Evolutionary conservation across 1,140 invertebrate species (phyloP), one percentile per base, ranked within the genome.

Genomic region (Octopus bimaculoides): DNA sequence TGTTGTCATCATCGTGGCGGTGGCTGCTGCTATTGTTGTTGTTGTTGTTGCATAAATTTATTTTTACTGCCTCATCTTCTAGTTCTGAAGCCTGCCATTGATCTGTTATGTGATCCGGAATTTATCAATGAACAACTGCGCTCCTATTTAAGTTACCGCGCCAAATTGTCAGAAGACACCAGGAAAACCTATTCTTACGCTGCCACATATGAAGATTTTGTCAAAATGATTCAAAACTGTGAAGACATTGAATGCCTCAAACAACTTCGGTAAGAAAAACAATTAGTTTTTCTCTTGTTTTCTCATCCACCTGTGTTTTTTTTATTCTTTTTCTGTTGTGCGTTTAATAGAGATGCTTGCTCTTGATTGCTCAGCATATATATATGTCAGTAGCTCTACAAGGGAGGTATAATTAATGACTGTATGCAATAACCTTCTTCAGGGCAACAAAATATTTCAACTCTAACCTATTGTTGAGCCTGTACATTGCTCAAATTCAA

Each of bases 101-200:
- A 97, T 86, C 91, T 94, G 85, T 89, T 97, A 52, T 96, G 95
- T 52, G 95, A 97, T 89, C 95, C 96, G 20, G 95, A 97, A 90
- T 96, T 95, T 86, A 95, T 97, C 80, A 97, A 97, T 89, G 94
- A 94, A 87, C 95, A 96, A 88, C 93, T 97, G 78, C 91, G 97
- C 75, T 92, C 93, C 78, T 96, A 96, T 86, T 93, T 97, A 77
- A 93, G 95, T 87, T 88, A 88, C 55, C 93, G 95, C 79, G 93
- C 95, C 83, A 92, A 95, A 78, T 81, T 89, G 41, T 92, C 94
- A 5, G 94, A 94, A 14, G 94, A 96, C 89, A 94, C 95, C 82
- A 92, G 93, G 74, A 93, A 94, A 81, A 95, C 94, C 2, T 96
- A 96, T 83, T 94, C 95, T 82, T 96, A 96, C 89, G 95, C 95